These are phyloP conservation scores for Sebastes wilsoni DNA, from an alignment of 2,797 vertebrate genomes.

Conservation along the genomic window DNA sequence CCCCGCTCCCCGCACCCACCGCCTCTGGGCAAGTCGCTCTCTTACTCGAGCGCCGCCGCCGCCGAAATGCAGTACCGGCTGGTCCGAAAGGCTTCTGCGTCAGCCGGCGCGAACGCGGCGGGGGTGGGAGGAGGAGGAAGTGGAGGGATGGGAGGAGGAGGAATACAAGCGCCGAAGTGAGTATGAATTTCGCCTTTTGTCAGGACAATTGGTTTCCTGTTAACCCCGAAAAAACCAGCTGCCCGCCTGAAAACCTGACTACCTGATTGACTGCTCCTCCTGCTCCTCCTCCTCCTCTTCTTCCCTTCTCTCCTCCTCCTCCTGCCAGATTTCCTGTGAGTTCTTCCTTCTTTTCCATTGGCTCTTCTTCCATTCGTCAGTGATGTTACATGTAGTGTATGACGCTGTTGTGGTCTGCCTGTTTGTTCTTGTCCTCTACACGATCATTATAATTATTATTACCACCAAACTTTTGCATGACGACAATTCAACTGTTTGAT, in stretches of 20 bases:
- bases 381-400: not conserved
- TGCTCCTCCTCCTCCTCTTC: conserved; percentile 26
- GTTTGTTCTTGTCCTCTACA: not conserved
- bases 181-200: conserved; percentile 70
- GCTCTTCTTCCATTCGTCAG: conserved; percentile 32
- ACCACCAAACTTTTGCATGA: not conserved
- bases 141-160: conserved; percentile 46
- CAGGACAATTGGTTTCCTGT: conserved; percentile 58
- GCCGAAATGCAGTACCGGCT: conserved; percentile 86
- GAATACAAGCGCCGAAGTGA: conserved; percentile 84
- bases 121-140: conserved; percentile 53
- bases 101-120: conserved; percentile 72
- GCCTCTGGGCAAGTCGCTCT: conserved; percentile 89
- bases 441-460: not conserved
- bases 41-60: conserved; percentile 88
- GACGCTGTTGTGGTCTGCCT: not conserved
- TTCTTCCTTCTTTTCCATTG: conserved; percentile 61
- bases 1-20: conserved; percentile 79
- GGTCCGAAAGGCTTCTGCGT: conserved; percentile 82
- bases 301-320: conserved; percentile 53
- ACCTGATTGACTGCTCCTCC: conserved; percentile 66
- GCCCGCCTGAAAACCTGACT: conserved; percentile 57
- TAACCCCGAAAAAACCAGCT: conserved; percentile 50
- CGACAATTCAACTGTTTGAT: not conserved
- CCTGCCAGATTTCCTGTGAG: conserved; percentile 76